These are phyloP conservation scores for Melanchra persicariae DNA, from an alignment of 2,888 invertebrate species.

Conservation along the genomic window DNA sequence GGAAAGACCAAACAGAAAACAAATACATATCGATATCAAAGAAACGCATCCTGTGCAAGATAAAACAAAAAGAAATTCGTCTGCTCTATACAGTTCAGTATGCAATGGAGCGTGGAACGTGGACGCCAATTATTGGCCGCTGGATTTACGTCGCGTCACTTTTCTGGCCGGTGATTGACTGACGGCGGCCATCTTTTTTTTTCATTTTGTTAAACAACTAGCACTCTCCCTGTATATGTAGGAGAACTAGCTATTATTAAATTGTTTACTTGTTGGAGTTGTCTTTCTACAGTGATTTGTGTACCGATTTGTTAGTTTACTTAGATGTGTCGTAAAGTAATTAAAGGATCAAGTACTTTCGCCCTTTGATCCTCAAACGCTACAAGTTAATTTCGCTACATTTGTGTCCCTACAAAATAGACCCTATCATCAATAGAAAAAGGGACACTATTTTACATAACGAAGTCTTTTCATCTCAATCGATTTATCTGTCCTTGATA, in stretches of 20 bases:
- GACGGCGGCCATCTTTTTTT: slow-evolving; percentile 68
- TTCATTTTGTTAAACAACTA: slow-evolving; percentile 67
- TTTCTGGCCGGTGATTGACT: slow-evolving; percentile 78
- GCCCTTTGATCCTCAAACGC: slow-evolving; percentile 38
- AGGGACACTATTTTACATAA: slow-evolving; percentile 54
- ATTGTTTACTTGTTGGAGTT: slow-evolving; percentile 23
- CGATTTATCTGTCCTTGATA: slow-evolving; percentile 49
- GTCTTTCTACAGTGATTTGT: slow-evolving; percentile 34
- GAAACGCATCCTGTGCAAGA: slow-evolving; percentile 47
- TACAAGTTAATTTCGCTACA: slow-evolving; percentile 14
- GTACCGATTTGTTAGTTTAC: slow-evolving; percentile 28
- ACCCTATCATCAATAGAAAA: slow-evolving; percentile 49
- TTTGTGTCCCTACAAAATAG: slow-evolving; percentile 15
- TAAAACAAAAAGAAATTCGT: slow-evolving; percentile 50
- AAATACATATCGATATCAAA: slow-evolving; percentile 55
- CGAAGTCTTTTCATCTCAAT: slow-evolving; percentile 48
- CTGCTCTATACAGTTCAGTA: slow-evolving; percentile 55
- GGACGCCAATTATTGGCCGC: slow-evolving; percentile 83
- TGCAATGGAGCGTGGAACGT: slow-evolving; percentile 74
- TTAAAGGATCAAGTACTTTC: slow-evolving; percentile 15
- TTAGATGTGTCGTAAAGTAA: slow-evolving; percentile 25
- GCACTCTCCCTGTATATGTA: slow-evolving; percentile 42
- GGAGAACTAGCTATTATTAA: slow-evolving; percentile 54
- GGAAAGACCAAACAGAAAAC: slow-evolving; percentile 39
- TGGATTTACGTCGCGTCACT: slow-evolving; percentile 79